phyloP scores from a whole-genome alignment of 2,797 vertebrate genomes.

The Smutsia gigantea region DNA sequence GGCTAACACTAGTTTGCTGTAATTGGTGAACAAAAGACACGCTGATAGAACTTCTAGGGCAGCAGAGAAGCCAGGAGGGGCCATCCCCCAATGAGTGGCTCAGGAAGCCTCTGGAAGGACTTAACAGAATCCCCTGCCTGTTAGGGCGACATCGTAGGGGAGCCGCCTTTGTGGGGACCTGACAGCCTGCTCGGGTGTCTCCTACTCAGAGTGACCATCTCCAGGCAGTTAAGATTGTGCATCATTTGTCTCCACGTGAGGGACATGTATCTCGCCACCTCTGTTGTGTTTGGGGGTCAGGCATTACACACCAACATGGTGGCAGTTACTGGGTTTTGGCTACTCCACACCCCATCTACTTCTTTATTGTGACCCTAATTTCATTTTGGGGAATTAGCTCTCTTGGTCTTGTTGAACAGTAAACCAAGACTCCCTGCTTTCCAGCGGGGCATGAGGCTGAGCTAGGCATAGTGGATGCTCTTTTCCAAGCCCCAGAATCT shows the following conservation, averaged over 20 bases:
- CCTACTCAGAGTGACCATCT: not conserved
- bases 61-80: not conserved
- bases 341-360: not conserved
- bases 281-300: not conserved
- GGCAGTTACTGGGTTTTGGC: not conserved
- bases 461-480: not conserved
- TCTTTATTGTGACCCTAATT: not conserved
- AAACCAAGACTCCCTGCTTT: not conserved
- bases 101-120: not conserved
- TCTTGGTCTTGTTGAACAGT: not conserved
- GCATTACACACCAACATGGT: fast-evolving
- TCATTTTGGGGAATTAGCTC: not conserved
- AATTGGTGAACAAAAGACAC: not conserved
- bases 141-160: not conserved
- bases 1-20: not conserved
- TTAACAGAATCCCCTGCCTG: not conserved
- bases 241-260: not conserved
- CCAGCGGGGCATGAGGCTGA: not conserved
- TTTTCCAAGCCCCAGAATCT: not conserved
- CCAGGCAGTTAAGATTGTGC: not conserved
- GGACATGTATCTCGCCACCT: fast-evolving
- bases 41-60: not conserved
- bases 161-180: not conserved
- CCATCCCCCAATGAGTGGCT: not conserved
- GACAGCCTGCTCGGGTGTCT: not conserved